Conservation (phyloP, 2,888 invertebrate genomes). For the Chymomyza procnemis region DNA sequence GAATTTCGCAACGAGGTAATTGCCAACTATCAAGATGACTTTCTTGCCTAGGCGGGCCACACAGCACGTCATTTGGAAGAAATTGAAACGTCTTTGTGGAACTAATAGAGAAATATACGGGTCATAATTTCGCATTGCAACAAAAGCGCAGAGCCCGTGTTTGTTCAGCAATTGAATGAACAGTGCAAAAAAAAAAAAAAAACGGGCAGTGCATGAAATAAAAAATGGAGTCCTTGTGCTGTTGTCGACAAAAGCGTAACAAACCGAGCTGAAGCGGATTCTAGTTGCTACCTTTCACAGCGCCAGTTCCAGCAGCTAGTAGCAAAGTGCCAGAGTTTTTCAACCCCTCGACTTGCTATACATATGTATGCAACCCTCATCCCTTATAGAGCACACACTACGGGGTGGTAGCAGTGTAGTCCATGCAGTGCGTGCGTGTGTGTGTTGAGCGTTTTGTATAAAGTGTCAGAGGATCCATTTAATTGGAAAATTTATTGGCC, state of each 20-base stretch:
- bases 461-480: slow-evolving; percentile 75
- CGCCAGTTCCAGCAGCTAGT: slow-evolving; percentile 60
- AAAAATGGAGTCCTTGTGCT: slow-evolving; percentile 59
- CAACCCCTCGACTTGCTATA: slow-evolving; percentile 67
- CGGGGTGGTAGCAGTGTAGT: slow-evolving; percentile 59
- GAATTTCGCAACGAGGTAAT: slow-evolving; percentile 65
- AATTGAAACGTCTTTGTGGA: slow-evolving; percentile 63
- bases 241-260: slow-evolving; percentile 20
- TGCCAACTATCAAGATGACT: slow-evolving; percentile 33
- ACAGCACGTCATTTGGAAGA: slow-evolving; percentile 48
- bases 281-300: slow-evolving; percentile 65
- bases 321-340: slow-evolving; percentile 54
- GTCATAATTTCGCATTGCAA: slow-evolving; percentile 61
- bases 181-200: slow-evolving; percentile 50
- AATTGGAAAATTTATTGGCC: slow-evolving; percentile 75
- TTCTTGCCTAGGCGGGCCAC: slow-evolving; percentile 49
- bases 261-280: slow-evolving; percentile 6
- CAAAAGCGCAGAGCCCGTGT: slow-evolving; percentile 29
- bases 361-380: slow-evolving; percentile 58
- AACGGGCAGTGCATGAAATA: slow-evolving; percentile 41
- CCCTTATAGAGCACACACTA: slow-evolving; percentile 49
- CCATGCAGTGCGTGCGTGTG: too few species aligned
- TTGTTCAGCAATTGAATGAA: slow-evolving; percentile 41
- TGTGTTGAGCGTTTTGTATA: slow-evolving; percentile 53
- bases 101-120: slow-evolving; percentile 70